phyloP scores from a whole-genome alignment of 1,140 invertebrate species.

The Tetramorium alpestre region DNA sequence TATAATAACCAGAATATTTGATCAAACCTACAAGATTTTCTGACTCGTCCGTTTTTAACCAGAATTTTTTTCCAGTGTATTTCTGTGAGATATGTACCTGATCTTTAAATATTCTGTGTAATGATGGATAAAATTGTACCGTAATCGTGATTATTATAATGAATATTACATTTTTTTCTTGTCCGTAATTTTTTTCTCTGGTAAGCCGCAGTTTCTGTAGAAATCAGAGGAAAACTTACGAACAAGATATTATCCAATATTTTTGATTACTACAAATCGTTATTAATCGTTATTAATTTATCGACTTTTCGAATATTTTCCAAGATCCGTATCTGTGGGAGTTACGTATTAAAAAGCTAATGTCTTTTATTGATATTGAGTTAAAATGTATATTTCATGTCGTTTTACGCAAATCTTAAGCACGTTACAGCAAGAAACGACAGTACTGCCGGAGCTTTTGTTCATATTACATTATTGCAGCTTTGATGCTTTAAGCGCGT shows the following conservation, averaged over 20 bases:
- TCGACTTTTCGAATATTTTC: background rate
- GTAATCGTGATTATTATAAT: background rate
- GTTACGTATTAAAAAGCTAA: background rate
- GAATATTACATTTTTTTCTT: constrained; percentile 7
- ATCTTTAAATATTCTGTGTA: constrained; percentile 25
- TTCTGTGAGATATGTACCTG: background rate
- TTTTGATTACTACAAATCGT: background rate
- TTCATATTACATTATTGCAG: constrained; percentile 41
- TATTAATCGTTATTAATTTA: no score
- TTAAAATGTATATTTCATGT: constrained; percentile 1
- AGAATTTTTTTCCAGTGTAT: no score
- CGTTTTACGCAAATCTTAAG: background rate
- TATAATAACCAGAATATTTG: no score
- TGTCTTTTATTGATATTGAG: background rate
- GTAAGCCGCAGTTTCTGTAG: background rate
- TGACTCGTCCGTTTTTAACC: no score
- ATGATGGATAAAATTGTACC: background rate
- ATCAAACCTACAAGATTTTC: no score
- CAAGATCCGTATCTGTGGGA: background rate
- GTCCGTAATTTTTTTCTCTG: background rate
- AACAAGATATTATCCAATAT: background rate
- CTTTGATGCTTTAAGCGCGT: constrained; percentile 65
- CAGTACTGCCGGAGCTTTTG: constrained; percentile 15
- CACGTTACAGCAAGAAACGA: constrained; percentile 14
- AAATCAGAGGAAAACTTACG: background rate